Evolutionary conservation across 2,888 invertebrate species (phyloP).

Genomic region (Stenotaenia linearis): DNA sequence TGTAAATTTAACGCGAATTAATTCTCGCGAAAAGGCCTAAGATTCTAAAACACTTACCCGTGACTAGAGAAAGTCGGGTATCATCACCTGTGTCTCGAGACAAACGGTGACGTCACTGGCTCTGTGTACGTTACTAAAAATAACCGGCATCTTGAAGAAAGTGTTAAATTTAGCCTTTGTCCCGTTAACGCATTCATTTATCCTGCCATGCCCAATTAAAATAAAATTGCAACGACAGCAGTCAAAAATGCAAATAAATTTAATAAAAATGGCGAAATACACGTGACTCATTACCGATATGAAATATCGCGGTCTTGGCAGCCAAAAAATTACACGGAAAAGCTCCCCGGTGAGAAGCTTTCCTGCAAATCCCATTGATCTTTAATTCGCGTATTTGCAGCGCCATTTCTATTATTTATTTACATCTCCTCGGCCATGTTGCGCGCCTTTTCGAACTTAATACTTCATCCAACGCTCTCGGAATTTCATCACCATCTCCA

Average conservation of each 20-base stretch:
- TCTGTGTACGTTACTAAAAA: not conserved
- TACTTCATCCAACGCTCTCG: not conserved
- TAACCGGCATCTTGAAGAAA: not conserved
- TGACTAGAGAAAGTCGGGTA: not conserved
- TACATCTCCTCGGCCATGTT: no score
- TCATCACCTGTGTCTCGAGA: not conserved
- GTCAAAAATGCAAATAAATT: not conserved
- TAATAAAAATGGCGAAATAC: not conserved
- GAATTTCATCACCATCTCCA: not conserved
- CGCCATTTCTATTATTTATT: no score
- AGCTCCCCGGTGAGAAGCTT: not conserved
- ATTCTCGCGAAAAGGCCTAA: not conserved
- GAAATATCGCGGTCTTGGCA: no score
- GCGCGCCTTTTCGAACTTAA: not conserved
- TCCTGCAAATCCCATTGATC: not conserved
- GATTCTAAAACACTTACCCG: not conserved
- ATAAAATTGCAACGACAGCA: not conserved
- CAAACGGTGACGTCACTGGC: not conserved
- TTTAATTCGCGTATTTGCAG: no score
- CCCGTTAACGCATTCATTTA: not conserved
- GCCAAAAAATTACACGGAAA: not conserved
- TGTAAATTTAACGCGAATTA: not conserved
- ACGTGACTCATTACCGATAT: no score
- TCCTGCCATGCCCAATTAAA: not conserved
- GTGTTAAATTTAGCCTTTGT: constrained; percentile 2